Conservation (phyloP, 2,797 vertebrate genomes). For the Gouania willdenowi region DNA sequence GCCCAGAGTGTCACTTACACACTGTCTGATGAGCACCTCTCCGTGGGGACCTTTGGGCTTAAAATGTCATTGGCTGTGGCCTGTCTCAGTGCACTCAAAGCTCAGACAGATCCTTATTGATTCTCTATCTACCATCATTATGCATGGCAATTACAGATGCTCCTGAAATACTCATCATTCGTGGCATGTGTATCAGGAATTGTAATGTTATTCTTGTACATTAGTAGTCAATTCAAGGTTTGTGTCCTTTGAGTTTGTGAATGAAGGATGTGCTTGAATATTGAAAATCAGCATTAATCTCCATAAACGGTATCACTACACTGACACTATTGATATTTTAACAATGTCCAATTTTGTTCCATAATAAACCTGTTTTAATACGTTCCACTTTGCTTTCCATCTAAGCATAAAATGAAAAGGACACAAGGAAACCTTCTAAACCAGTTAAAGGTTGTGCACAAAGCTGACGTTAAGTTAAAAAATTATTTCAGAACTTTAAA, state of each 20-base stretch:
- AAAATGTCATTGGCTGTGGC: conserved; percentile 67
- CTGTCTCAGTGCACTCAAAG: conserved; percentile 60
- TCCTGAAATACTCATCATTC: conserved; percentile 64
- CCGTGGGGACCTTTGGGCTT: conserved; percentile 51
- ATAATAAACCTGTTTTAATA: too few species aligned
- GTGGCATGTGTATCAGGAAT: conserved; percentile 39
- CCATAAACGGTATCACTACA: too few species aligned
- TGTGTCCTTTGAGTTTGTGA: conserved; percentile 16
- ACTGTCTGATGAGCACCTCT: conserved; percentile 42
- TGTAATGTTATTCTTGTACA: conserved; percentile 24
- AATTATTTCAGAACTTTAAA: too few species aligned
- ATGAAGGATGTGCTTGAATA: too few species aligned
- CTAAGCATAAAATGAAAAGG: too few species aligned
- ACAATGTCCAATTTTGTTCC: too few species aligned
- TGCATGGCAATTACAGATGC: conserved; percentile 52
- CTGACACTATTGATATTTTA: too few species aligned
- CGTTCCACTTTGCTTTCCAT: too few species aligned
- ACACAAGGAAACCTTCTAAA: too few species aligned
- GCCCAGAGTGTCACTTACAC: conserved; percentile 55
- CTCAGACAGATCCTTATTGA: conserved; percentile 71
- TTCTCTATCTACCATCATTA: conserved; percentile 64
- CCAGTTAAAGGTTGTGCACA: too few species aligned
- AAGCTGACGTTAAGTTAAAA: too few species aligned
- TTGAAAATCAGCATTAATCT: too few species aligned
- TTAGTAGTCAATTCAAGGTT: conserved; percentile 30